Evolutionary conservation across 2,797 vertebrate species (phyloP), one percentile per base, ranked within the genome.

Genomic region (Platalea minor): DNA sequence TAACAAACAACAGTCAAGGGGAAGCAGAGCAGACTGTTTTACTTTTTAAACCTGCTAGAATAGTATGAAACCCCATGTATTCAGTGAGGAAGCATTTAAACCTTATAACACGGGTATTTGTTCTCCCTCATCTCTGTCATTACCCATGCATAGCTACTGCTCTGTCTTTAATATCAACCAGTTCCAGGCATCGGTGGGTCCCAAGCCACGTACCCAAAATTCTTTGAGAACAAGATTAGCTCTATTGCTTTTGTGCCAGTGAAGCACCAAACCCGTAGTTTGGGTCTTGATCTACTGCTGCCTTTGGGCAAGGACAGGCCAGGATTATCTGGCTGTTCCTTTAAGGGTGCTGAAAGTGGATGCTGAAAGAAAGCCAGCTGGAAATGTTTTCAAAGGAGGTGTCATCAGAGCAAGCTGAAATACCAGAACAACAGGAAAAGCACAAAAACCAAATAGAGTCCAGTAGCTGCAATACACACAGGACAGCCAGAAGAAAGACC

Each of bases 391-490:
- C 78, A 95, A 81, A 80, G 93, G 78, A 74, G 14, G 48, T 43
- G 89, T 78, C 86, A 89, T 29, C 31, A 74, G 57, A 87, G 39
- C 56, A 94, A 87, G 86, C 28, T 68, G 96, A 70, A 88, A 94
- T 61, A 78, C 85, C 73, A 92, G 95, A 79, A 67, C 51, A 96
- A 93, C 97, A 96, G 90, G 96, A 93, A 92, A 81, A 56, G 63
- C 54, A 63, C 45, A 82, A 82, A 77, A 37, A 5, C 21, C 13
- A 65, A 72, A 67, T 15, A 46, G 19, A 83, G 35, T 41, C 29
- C 53, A 73, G 76, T 59, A 69, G 51, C 50, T 86, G 70, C 80
- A 79, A 48, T 68, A 73, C 60, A 74, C 56, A 80, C 16, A 64
- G 56, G 70, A 81, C 48, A 59, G 46, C 25, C 37, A 90, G 72